Evolutionary conservation across 2,888 invertebrate species (phyloP).

Genomic region (Camponotus fellah): DNA sequence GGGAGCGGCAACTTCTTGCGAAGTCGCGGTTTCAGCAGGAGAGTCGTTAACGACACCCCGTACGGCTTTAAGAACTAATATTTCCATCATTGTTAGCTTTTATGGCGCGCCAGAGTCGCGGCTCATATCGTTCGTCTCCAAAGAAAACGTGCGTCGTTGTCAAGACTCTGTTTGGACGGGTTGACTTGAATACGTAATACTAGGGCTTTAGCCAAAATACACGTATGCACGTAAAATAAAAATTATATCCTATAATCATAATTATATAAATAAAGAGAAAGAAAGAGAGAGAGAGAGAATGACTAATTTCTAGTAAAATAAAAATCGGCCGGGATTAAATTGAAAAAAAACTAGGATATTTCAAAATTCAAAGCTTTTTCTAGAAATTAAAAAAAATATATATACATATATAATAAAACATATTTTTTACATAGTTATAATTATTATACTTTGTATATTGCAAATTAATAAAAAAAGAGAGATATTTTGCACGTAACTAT

Average conservation of each 20-base stretch:
- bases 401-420: background rate
- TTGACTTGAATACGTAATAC: background rate
- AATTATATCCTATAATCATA: background rate
- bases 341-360: background rate
- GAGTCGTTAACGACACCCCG: conserved; percentile 81
- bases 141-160: conserved; percentile 53
- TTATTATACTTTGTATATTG: background rate
- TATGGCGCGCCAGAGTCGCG: conserved; percentile 72
- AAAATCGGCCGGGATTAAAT: background rate
- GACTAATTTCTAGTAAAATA: background rate
- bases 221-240: background rate
- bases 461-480: background rate
- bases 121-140: conserved; percentile 67
- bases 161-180: background rate
- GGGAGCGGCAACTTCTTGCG: conserved; percentile 67
- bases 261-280: too few relatives aligned
- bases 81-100: conserved; percentile 84
- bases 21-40: conserved; percentile 37
- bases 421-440: background rate
- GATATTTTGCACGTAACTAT: background rate
- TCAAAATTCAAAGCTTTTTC: background rate
- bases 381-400: background rate
- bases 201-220: background rate
- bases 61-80: conserved; percentile 84
- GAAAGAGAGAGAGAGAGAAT: too few relatives aligned